Evolutionary conservation across 2,113 vertebrate genomes (phyloP), one percentile per base, ranked within the genome.

Genomic region (Hemibagrus wyckioides): DNA sequence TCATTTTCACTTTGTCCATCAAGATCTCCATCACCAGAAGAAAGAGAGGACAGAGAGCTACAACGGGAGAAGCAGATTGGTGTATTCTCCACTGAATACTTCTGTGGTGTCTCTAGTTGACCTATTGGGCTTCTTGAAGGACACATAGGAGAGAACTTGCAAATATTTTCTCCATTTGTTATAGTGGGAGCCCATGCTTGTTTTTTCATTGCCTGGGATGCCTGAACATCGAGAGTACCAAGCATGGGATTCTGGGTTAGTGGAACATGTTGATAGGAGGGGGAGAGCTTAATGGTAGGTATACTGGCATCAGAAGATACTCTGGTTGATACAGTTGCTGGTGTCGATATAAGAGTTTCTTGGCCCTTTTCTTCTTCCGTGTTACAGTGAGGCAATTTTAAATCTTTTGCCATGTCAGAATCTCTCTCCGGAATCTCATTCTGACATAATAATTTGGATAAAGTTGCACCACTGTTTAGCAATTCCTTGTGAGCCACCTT

Each of bases 1-100:
- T 97, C 90, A 91, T 97, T 89, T 87, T 97, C 96, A 33, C 96
- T 96, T 90, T 97, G 96, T 83, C 96, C 94, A 0, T 97, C 97
- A 15, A 97, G 91, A 0, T 92, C 95, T 0, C 96, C 97, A 50
- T 98, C 97, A 0, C 97, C 96, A 0, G 97, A 99, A 39, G 98
- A 99, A 1, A 99, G 95, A 0, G 98, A 99, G 17, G 98, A 99
- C 67, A 99, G 94, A 2, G 98, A 99, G 82, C 97, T 98, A 88
- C 98, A 99, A 0, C 97, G 96, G 11, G 98, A 99, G 90, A 99
- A 97, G 91, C 96, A 98, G 85, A 98, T 97, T 0, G 97, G 96
- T 0, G 96, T 97, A 39, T 98, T 97, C 88, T 98, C 96, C 11
- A 97, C 97, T 0, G 94, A 97, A 90, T 97, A 97, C 83, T 97